Conservation (phyloP, 2,113 vertebrate species). For the Forbesichthys papilliferus region DNA sequence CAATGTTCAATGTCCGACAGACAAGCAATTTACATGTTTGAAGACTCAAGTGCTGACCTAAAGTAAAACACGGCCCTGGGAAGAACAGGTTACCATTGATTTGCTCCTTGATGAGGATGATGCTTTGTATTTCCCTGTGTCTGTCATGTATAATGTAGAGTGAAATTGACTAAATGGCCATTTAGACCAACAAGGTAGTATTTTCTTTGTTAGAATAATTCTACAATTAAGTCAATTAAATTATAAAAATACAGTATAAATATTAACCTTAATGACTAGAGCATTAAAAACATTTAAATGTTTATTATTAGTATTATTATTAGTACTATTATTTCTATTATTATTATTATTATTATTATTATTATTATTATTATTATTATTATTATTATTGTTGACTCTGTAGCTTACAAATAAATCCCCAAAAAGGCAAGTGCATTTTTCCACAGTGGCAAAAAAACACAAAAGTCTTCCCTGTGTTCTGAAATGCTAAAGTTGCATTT, state of each 20-base stretch:
- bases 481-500: constrained; percentile 1
- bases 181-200: constrained; percentile 45
- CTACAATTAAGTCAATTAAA: constrained; percentile 56
- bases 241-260: constrained; percentile 40
- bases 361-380: too few relatives aligned
- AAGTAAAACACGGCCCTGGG: constrained; percentile 70
- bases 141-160: constrained; percentile 62
- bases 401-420: too few relatives aligned
- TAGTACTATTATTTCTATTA: neutral
- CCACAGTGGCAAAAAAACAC: too few relatives aligned
- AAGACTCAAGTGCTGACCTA: constrained; percentile 83
- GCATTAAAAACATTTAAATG: neutral
- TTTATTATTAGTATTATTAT: too few relatives aligned
- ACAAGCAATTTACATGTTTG: constrained; percentile 83
- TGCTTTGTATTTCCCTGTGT: constrained; percentile 61
- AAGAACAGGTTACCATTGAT: constrained; percentile 81
- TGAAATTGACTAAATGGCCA: constrained; percentile 65
- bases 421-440: too few relatives aligned
- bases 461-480: neutral
- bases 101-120: constrained; percentile 71
- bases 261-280: constrained; percentile 16
- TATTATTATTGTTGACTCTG: too few relatives aligned
- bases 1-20: constrained; percentile 77
- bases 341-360: too few relatives aligned
- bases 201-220: constrained; percentile 57